These are phyloP conservation scores for Chrysodeixis includens DNA, from an alignment of 2,888 invertebrate species.

Conservation along the genomic window DNA sequence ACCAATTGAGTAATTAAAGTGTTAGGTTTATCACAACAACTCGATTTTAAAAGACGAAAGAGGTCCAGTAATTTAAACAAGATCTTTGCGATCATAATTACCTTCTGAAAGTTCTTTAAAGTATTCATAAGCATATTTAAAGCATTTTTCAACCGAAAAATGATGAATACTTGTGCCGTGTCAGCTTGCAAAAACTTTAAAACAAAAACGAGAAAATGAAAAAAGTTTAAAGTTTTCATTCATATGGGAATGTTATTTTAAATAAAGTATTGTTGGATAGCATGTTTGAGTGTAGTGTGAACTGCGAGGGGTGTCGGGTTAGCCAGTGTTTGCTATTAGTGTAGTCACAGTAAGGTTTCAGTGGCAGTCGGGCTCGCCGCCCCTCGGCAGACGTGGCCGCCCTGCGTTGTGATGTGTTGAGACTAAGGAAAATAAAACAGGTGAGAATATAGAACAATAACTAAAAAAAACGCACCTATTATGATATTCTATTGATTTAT, in stretches of 20 bases:
- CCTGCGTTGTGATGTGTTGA: conserved; percentile 16
- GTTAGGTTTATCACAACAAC: no score
- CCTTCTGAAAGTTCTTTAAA: no score
- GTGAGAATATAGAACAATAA: conserved; percentile 12
- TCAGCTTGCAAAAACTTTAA: not conserved
- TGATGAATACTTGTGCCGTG: no score
- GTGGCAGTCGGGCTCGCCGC: conserved; percentile 23
- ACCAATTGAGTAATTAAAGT: no score
- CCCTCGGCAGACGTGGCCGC: conserved; percentile 14
- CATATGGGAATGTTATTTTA: not conserved
- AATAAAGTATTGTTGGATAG: not conserved
- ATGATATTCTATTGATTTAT: no score
- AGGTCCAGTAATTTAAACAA: no score
- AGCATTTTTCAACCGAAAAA: no score
- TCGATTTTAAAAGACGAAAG: no score
- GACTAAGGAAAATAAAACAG: conserved; percentile 19
- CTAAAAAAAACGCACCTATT: not conserved
- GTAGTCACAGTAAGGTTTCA: conserved; percentile 39
- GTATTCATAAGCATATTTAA: no score
- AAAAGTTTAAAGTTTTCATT: not conserved
- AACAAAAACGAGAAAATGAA: not conserved
- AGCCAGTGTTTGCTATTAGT: conserved; percentile 34
- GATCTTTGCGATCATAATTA: no score
- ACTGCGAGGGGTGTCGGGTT: conserved; percentile 15
- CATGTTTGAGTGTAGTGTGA: conserved; percentile 5